These are phyloP conservation scores for Hyposoter didymator DNA, from an alignment of 2,888 invertebrate genomes.

Conservation along the genomic window DNA sequence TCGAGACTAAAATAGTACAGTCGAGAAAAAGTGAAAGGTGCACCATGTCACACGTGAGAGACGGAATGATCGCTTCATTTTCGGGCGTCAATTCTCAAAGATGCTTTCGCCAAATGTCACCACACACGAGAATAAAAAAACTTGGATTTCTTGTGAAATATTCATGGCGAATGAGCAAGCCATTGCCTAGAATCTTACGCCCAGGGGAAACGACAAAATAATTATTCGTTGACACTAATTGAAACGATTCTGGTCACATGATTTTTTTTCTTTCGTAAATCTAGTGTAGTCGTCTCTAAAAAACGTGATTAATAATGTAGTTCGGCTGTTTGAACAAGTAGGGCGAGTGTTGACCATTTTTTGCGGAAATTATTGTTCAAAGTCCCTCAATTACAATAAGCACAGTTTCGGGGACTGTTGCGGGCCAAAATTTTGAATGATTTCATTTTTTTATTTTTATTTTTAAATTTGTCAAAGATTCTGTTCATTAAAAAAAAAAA, in stretches of 20 bases:
- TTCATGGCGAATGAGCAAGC: background rate
- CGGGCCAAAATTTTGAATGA: no score
- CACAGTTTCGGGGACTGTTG: no score
- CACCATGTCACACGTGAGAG: conserved; percentile 2
- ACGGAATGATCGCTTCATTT: conserved; percentile 7
- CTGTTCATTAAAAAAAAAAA: no score
- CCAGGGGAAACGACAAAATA: background rate
- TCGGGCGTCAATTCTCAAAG: conserved; percentile 1
- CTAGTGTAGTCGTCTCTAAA: background rate
- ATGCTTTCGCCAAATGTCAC: background rate
- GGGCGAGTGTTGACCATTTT: no score
- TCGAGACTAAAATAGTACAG: conserved; percentile 18
- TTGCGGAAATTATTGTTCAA: no score
- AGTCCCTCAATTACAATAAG: no score
- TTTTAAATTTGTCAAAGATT: no score
- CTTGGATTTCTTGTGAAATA: background rate
- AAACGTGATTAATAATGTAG: background rate
- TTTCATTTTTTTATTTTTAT: no score
- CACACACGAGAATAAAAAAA: background rate
- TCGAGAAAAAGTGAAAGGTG: conserved; percentile 12
- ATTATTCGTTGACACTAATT: background rate
- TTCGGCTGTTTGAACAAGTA: no score
- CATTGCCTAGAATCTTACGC: background rate
- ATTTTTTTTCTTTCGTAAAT: background rate
- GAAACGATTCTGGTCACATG: background rate